These are phyloP conservation scores for Sciaenops ocellatus DNA, from an alignment of 2,797 vertebrate genomes.

Conservation along the genomic window DNA sequence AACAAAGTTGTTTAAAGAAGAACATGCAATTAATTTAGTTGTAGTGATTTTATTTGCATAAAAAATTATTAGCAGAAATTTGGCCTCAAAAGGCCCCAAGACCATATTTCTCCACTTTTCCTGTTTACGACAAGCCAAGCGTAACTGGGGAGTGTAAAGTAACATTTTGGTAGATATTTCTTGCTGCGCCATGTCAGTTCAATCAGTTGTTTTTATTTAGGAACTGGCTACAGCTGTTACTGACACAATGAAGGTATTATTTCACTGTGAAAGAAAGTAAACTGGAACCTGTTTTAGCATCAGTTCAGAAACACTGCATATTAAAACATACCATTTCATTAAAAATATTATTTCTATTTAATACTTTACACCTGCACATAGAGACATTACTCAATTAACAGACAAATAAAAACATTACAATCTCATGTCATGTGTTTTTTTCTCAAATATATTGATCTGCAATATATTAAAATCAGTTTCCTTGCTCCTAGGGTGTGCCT, in stretches of 20 bases:
- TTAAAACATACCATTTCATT: constrained; percentile 4
- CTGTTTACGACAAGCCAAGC: background rate
- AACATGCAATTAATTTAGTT: background rate
- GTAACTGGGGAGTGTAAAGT: background rate
- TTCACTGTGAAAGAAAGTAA: constrained; percentile 18
- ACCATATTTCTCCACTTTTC: background rate
- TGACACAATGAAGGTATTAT: constrained; percentile 29
- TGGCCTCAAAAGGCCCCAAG: background rate
- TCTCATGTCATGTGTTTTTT: background rate
- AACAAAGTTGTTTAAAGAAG: background rate
- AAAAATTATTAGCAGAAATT: constrained; percentile 2
- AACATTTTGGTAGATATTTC: constrained; percentile 7
- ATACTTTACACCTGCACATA: background rate
- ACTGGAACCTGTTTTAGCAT: constrained; percentile 20
- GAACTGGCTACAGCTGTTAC: constrained; percentile 18
- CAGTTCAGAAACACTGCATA: constrained; percentile 4
- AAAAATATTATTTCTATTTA: background rate
- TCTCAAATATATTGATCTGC: background rate
- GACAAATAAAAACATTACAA: background rate
- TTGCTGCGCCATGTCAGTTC: background rate
- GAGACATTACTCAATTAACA: background rate
- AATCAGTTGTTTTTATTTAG: constrained; percentile 17
- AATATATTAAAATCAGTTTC: constrained; percentile 5
- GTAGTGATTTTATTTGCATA: background rate
- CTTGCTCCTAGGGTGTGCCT: constrained; percentile 88